phyloP scores from a whole-genome alignment of 2,888 invertebrate species.

The Xanthorhoe spadicearia region DNA sequence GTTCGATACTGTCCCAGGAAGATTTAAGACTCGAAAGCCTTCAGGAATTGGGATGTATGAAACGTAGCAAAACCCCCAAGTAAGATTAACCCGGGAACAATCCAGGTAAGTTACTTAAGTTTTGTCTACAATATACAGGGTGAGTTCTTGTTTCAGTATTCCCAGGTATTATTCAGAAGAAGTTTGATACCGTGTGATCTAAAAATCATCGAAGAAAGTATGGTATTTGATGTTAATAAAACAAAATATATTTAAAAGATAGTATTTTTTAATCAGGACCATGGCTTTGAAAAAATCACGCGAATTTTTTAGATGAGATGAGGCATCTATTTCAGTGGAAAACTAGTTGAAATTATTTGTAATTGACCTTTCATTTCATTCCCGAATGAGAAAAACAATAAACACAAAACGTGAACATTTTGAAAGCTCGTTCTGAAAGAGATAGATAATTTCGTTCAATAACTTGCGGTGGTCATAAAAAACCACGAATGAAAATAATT shows the following conservation, averaged over 20 bases:
- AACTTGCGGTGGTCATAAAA: not conserved
- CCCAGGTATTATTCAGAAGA: not conserved
- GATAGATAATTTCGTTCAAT: not conserved
- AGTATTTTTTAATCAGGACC: too few species aligned
- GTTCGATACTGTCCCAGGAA: constrained; percentile 41
- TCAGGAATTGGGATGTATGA: constrained; percentile 22
- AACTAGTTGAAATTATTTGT: too few species aligned
- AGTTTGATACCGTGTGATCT: too few species aligned
- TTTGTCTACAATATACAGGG: constrained; percentile 7
- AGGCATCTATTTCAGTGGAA: too few species aligned
- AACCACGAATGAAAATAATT: not conserved
- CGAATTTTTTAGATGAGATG: too few species aligned
- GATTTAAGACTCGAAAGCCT: constrained; percentile 41
- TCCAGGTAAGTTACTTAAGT: constrained; percentile 15
- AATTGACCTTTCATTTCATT: too few species aligned
- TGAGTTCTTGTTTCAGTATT: not conserved
- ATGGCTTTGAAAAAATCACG: too few species aligned
- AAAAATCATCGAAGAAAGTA: too few species aligned
- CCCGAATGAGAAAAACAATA: too few species aligned
- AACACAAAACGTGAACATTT: not conserved
- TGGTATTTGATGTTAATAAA: not conserved
- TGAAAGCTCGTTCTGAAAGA: not conserved
- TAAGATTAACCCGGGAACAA: constrained; percentile 36
- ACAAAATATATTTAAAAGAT: too few species aligned
- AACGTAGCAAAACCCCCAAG: constrained; percentile 30